Evolutionary conservation across 2,888 invertebrate genomes (phyloP), one percentile per base, ranked within the genome.

Genomic region (Stomorhina lunata): DNA sequence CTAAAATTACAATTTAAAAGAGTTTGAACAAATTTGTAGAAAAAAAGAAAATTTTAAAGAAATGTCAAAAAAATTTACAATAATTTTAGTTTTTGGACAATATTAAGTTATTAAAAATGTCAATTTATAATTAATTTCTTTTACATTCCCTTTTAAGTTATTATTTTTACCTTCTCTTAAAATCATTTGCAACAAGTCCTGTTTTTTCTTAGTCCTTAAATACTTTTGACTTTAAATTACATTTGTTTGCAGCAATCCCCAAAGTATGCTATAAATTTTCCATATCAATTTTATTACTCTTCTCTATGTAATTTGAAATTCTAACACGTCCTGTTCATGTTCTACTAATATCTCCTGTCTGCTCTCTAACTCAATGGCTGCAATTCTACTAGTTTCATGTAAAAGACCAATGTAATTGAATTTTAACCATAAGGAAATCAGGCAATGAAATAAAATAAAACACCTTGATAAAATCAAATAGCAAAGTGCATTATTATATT

Each of bases 191-290:
- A n/a, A n/a, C n/a, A n/a, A n/a, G n/a, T n/a, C n/a, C n/a, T n/a
- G n/a, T n/a, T n/a, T n/a, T n/a, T n/a, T n/a, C n/a, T n/a, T n/a
- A n/a, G n/a, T n/a, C n/a, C n/a, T n/a, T n/a, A n/a, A n/a, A n/a
- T 17, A 15, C 9, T 45, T 63, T 63, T 63, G 40, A 29, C 43
- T 59, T 73, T 15, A 76, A 76, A 59, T 76, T 48, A 22, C 40
- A 37, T 32, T 29, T 32, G 22, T 29, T 25, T 59, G 29, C 29
- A 22, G 50, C 22, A 66, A 80, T 57, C 71, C 80, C 71, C 40
- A 65, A 71, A 80, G 76, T 80, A 80, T 76, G 76, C 80, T 59
- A 76, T 71, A 80, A 25, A 76, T 71, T 80, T 71, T 45, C 43
- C 29, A 57, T 68, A 68, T 57, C 27, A 37, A 29, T 61, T 77